Evolutionary conservation across 2,888 invertebrate species (phyloP), one percentile per base, ranked within the genome.

Genomic region (Phanerotoma sp.): DNA sequence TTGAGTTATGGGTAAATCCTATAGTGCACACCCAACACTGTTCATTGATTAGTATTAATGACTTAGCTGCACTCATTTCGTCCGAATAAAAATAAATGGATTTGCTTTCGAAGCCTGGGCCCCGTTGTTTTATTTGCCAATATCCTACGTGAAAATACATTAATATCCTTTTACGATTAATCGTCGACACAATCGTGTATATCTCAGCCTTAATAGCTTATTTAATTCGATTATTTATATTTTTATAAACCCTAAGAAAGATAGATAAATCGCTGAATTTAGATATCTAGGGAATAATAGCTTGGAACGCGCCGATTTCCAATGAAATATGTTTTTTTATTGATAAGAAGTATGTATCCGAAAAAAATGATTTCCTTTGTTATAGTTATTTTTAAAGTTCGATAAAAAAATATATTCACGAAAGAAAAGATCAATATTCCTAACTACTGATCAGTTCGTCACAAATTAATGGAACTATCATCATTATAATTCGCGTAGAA

Each of bases 51-150:
- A 77, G 77, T 76, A 77, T 77, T 77, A 77, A 77, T 77, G 77
- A 77, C 77, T 75, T 74, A 74, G 76, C 74, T 74, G 75, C 75
- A 74, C 77, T 77, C 77, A 77, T 77, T 77, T 77, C 71, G 70
- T 74, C 75, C 75, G 75, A 77, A 77, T 77, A 75, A 77, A 77
- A 76, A 75, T 77, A 77, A 77, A 76, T 77, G 77, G 77, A 76
- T 77, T 77, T 77, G 72, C 75, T 74, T 72, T 45, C 69, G 74
- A 70, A 72, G 71, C 68, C 69, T 64, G 62, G 54, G 47, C 41
- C 54, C 49, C 54, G 20, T 30, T 50, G 30, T 30, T 38, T 13
- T 41, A 25, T 47, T 47, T 52, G 32, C 35, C 41, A 32, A 21
- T 35, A 16, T 16, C 59, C 62, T 70, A 70, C 73, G 74, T 73